Evolutionary conservation across 2,797 vertebrate genomes (phyloP).

Genomic region (Podargus strigoides): DNA sequence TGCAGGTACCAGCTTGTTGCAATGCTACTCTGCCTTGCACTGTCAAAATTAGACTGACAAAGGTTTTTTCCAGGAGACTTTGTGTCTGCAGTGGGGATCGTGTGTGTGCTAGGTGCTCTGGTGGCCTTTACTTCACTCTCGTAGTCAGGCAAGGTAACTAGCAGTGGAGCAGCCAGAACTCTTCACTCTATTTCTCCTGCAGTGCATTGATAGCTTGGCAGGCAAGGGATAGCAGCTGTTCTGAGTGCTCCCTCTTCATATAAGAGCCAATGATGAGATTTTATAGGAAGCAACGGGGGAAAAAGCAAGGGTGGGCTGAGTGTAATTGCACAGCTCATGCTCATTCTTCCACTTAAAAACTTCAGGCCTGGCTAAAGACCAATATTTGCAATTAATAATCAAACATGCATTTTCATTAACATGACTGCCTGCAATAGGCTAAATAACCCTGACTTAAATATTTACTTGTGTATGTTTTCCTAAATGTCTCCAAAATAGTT

Average conservation of each 20-base stretch:
- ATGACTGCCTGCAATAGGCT: neutral
- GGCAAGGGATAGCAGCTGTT: slow-evolving; percentile 10
- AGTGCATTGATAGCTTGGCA: slow-evolving; percentile 6
- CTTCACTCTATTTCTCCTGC: neutral
- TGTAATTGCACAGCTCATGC: neutral
- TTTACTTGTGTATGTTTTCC: slow-evolving; percentile 11
- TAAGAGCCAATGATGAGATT: slow-evolving; percentile 10
- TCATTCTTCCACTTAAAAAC: neutral
- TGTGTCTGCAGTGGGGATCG: neutral
- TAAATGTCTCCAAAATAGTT: neutral
- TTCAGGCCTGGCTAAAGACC: neutral
- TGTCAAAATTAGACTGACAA: neutral
- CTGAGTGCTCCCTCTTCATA: neutral
- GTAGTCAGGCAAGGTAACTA: neutral
- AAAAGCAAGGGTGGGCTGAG: slow-evolving; percentile 30
- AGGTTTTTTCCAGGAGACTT: neutral
- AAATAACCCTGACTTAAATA: slow-evolving; percentile 18
- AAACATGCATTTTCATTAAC: neutral
- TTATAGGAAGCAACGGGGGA: neutral
- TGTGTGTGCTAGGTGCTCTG: neutral
- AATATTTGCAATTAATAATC: slow-evolving; percentile 10
- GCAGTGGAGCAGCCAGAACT: neutral
- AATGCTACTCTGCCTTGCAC: neutral
- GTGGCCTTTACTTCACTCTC: neutral
- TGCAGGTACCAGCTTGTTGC: neutral